Percentiles rank a stretch among this genome's conserved stretches.
These are phyloP conservation scores for Salmo trutta DNA, from an alignment of 2,797 vertebrate species.

Conservation along the genomic window DNA sequence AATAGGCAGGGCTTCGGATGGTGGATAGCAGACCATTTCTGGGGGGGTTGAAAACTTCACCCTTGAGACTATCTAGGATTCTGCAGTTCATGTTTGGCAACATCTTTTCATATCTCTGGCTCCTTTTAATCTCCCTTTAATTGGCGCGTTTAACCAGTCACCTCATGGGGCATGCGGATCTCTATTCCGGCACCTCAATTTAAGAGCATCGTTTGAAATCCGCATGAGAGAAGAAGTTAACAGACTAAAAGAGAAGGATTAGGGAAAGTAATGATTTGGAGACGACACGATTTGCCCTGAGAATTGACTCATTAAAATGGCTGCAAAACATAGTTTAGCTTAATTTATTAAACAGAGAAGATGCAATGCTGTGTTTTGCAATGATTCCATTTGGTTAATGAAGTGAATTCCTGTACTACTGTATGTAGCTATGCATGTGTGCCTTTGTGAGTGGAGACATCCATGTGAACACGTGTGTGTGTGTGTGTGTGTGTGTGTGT, in stretches of 20 bases:
- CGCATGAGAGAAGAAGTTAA: neutral
- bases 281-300: too few relatives aligned
- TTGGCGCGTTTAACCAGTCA: slow-evolving; percentile 4
- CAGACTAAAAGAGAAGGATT: too few relatives aligned
- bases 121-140: neutral
- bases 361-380: too few relatives aligned
- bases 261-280: neutral
- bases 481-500: neutral
- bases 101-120: neutral
- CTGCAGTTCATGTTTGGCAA: neutral
- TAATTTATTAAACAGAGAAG: too few relatives aligned
- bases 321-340: too few relatives aligned
- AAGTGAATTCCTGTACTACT: too few relatives aligned
- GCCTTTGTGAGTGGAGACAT: neutral
- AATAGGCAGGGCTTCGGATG: neutral
- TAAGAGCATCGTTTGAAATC: neutral
- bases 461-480: neutral
- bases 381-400: too few relatives aligned
- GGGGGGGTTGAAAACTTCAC: neutral
- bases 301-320: too few relatives aligned
- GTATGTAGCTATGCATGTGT: neutral
- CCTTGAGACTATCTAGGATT: neutral
- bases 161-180: neutral
- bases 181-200: neutral
- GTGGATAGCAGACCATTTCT: neutral